A percentile compares a stretch with the other conserved stretches of the same genome.
Evolutionary conservation across 2,797 vertebrate species (phyloP).

Genomic region (Gymnodraco acuticeps): DNA sequence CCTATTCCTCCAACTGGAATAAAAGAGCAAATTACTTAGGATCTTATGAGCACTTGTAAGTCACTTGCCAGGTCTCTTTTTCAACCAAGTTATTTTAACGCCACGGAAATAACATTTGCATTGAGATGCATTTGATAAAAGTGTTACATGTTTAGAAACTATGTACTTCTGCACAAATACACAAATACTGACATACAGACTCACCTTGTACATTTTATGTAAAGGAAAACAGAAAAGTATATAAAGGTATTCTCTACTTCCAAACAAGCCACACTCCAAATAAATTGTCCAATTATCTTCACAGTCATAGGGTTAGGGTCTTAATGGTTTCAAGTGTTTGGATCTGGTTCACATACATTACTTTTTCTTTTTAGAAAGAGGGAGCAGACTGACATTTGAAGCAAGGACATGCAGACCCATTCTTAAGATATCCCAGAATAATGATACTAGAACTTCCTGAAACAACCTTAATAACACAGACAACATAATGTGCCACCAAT

Average conservation of each 20-base stretch:
- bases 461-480: neutral
- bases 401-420: neutral
- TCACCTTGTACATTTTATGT: neutral
- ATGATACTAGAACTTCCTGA: neutral
- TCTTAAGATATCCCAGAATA: neutral
- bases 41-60: slow-evolving; percentile 28
- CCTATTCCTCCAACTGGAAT: slow-evolving; percentile 31
- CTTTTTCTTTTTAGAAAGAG: neutral
- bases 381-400: neutral
- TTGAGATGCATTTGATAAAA: slow-evolving; percentile 18
- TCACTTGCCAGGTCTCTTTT: slow-evolving; percentile 21
- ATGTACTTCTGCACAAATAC: neutral
- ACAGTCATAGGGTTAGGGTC: neutral
- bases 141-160: slow-evolving; percentile 13
- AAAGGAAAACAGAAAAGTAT: neutral
- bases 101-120: slow-evolving; percentile 14
- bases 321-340: neutral
- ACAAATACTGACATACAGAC: neutral
- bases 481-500: neutral
- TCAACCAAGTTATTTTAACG: slow-evolving; percentile 17
- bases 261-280: neutral
- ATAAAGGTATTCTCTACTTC: neutral
- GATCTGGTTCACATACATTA: neutral
- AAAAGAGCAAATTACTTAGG: slow-evolving; percentile 23
- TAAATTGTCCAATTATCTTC: neutral